Evolutionary conservation across 2,888 invertebrate species (phyloP).

Genomic region (Acronicta alni): DNA sequence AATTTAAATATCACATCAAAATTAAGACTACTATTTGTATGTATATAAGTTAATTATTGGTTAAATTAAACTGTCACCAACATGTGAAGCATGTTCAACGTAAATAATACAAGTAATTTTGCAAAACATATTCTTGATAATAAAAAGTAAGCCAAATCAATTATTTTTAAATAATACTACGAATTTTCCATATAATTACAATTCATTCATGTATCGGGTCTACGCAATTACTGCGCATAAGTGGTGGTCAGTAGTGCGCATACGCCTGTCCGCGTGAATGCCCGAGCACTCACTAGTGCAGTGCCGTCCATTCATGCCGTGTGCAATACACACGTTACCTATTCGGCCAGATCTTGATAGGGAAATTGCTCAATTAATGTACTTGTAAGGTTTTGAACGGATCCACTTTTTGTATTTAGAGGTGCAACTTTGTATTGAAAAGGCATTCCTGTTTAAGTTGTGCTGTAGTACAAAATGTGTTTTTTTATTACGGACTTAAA

Average conservation of each 20-base stretch:
- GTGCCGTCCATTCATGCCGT: conserved; percentile 60
- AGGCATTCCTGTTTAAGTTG: background rate
- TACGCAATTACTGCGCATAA: conserved; percentile 52
- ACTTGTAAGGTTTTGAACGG: conserved; percentile 32
- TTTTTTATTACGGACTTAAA: background rate
- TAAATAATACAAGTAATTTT: background rate
- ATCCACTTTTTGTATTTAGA: conserved; percentile 22
- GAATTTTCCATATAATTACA: conserved; percentile 35
- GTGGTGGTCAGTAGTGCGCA: conserved; percentile 19
- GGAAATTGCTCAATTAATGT: conserved; percentile 54
- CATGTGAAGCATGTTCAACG: too few relatives aligned
- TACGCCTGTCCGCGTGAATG: conserved; percentile 55
- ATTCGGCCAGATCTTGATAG: conserved; percentile 48
- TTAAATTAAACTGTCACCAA: too few relatives aligned
- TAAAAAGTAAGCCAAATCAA: conserved; percentile 16
- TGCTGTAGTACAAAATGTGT: background rate
- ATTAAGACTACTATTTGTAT: too few relatives aligned
- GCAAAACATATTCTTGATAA: background rate
- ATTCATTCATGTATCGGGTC: conserved; percentile 56
- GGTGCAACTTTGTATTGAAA: conserved; percentile 15
- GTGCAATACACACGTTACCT: conserved; percentile 31
- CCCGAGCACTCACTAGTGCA: conserved; percentile 65
- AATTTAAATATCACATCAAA: too few relatives aligned
- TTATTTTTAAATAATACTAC: conserved; percentile 30
- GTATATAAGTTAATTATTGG: too few relatives aligned